Base-by-base conservation (phyloP, 2,113 vertebrate genomes). In the Toxotes chatareus region DNA sequence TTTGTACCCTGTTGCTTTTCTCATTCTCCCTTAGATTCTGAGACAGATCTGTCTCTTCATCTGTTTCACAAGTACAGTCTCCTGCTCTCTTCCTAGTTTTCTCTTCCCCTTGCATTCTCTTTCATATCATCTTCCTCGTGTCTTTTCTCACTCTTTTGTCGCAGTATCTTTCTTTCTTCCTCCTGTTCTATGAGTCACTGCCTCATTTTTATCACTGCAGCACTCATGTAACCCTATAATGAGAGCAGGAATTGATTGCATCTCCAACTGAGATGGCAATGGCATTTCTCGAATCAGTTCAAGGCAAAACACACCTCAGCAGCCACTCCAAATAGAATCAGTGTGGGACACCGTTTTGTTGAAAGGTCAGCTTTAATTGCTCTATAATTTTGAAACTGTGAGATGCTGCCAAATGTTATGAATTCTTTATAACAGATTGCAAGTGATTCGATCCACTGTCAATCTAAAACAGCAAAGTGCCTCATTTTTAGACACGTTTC, bases 51-150 rank as follows among this genome's bases (percentile, higher is more conserved):
- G 17, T 61, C 69, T 65, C 31, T 57, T 68, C 23, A 0, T 80
- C 10, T 32, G 16, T 75, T 36, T 76, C 51, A 16, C 38, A 36
- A 44, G 40, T 32, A 19, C 51, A 46, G 0, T 61, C 40, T 69
- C 60, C 62, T 62, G 14, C 59, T 47, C 19, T 73, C 61, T 73
- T 73, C 59, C 55, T 51, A 3, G 23, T 74, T 73, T 68, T 70
- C 66, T 74, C 72, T 73, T 83, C 82, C 73, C 42, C 66, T 63
- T 59, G 1, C 10, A 3, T 63, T 79, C 62, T 3, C 44, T 84
- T 89, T 85, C 66, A 57, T 84, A 76, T 57, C 55, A 16, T 62
- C 84, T 76, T 85, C 77, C 62, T 79, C 75, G 80, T 72, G 44
- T 31, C 7, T 49, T 38, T 0, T 3, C 66, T 87, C 57, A 14